Evolutionary conservation across 2,888 invertebrate species (phyloP), one percentile per base, ranked within the genome.

Genomic region (Phasia obesa): DNA sequence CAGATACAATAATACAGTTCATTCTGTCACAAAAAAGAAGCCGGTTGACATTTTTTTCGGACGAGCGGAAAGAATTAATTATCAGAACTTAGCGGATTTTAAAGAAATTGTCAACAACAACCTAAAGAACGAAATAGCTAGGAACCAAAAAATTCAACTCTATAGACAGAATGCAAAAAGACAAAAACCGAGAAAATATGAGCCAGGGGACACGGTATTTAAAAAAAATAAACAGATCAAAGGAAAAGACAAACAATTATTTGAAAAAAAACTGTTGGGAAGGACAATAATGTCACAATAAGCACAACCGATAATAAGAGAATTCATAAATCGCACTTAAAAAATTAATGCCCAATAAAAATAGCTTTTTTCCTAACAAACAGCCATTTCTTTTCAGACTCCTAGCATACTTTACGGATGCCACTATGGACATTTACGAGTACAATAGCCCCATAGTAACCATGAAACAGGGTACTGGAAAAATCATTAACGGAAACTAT

Each of bases 381-480:
- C n/a, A n/a, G n/a, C n/a, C n/a, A 55, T 38, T 0, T 51, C 4
- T 11, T 70, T 70, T 57, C 57, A 70, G 70, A 19, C 9, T 69
- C 0, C 0, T n/a, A n/a, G 2, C 9, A 4, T 19, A 2, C 1
- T 19, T 0, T 3, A n/a, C 65, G 15, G 23, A 47, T 0, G 70
- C 74, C 23, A 25, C 49, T 6, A 51, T 78, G 17, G 59, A 75
- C 44, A 51, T 44, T 13, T 82, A 79, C 62, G 55, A 75, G 51
- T 81, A 81, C 60, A 74, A 55, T 9, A 76, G 67, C 60, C 79
- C 79, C 15, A n/a, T 74, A n/a, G 60, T 84, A 0, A 27, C 64
- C 6, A 75, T 78, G 0, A 80, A 77, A 47, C 62, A 83, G 25
- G 76, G 78, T 15, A n/a, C 53, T 0, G 75, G 71, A 38, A 83